Evolutionary conservation across 2,113 vertebrate species (phyloP).

Genomic region (Nothocercus nigrocapillus): DNA sequence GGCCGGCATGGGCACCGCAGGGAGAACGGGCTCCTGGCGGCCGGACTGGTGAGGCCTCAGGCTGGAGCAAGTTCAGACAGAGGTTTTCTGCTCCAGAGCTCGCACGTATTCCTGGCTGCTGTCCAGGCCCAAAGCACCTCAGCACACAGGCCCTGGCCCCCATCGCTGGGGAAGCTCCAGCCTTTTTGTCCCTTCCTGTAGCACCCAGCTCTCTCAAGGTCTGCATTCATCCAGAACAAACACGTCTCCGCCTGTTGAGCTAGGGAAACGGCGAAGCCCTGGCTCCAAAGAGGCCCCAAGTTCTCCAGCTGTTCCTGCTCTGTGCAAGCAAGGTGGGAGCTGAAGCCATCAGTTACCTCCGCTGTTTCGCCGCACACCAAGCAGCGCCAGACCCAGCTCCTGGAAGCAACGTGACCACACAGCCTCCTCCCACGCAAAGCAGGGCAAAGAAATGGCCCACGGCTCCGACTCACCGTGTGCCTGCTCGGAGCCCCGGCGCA

Average conservation of each 20-base stretch:
- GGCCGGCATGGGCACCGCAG: neutral
- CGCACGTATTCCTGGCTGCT: neutral
- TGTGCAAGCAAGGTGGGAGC: neutral
- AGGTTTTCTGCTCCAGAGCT: neutral
- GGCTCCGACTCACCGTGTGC: neutral
- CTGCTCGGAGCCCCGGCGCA: neutral
- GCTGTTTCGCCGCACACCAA: no score
- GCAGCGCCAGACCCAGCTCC: neutral
- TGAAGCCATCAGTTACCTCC: neutral
- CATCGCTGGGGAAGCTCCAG: neutral
- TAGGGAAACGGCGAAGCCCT: neutral
- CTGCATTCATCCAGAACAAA: neutral
- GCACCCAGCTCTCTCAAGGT: neutral
- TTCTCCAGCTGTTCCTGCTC: neutral
- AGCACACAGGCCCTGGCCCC: neutral
- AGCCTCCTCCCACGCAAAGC: neutral
- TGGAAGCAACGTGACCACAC: rapidly evolving
- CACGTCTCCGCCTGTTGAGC: neutral
- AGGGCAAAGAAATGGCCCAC: neutral
- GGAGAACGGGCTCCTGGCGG: neutral
- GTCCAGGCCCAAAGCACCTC: neutral
- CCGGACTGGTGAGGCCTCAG: neutral
- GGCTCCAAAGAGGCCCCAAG: neutral
- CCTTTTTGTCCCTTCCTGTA: neutral
- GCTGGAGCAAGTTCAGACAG: rapidly evolving